Evolutionary conservation across 2,113 vertebrate species (phyloP).

Genomic region (Megaleporinus macrocephalus): DNA sequence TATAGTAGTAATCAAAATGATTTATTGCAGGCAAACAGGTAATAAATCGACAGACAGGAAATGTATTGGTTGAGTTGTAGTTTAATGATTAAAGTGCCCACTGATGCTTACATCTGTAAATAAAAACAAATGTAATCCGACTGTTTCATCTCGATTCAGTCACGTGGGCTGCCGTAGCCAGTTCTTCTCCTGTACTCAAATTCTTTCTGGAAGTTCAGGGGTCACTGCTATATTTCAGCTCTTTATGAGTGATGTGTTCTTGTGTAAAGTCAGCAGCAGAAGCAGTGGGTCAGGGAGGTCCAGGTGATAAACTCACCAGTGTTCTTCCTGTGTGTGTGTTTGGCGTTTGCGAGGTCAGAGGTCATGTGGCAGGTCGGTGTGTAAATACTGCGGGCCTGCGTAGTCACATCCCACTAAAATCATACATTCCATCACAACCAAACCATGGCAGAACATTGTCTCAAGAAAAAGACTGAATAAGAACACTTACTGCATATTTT

Average conservation of each 20-base stretch:
- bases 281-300: constrained; percentile 48
- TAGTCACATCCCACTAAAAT: background rate
- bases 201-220: background rate
- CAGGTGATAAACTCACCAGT: constrained; percentile 53
- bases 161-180: background rate
- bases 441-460: background rate
- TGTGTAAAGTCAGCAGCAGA: constrained; percentile 39
- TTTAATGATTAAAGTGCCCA: background rate
- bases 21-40: too few species aligned
- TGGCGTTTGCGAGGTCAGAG: constrained; percentile 62
- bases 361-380: constrained; percentile 53
- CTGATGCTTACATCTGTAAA: background rate
- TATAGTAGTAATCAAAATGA: too few species aligned
- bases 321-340: constrained; percentile 22
- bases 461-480: background rate
- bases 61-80: background rate
- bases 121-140: background rate
- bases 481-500: background rate
- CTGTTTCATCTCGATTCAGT: background rate
- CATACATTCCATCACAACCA: background rate
- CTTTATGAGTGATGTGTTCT: constrained; percentile 40
- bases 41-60: too few species aligned
- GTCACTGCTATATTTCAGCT: constrained; percentile 6
- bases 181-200: background rate
- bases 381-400: constrained; percentile 50